phyloP scores from a whole-genome alignment of 1,140 invertebrate genomes.

The Chelonus insularis region DNA sequence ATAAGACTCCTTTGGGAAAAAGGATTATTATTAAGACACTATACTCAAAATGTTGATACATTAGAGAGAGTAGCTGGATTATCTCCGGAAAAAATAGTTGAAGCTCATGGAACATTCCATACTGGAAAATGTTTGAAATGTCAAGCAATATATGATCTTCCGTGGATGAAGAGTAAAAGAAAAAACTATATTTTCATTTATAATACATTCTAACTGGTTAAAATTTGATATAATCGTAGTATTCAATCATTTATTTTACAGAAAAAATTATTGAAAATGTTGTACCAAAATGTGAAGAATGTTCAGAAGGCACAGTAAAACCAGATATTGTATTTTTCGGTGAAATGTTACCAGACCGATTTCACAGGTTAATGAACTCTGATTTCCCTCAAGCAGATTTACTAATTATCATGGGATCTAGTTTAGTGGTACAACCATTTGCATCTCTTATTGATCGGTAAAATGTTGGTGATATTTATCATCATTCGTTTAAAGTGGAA shows the following conservation, averaged over 20 bases:
- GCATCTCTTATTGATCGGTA: conserved; percentile 84
- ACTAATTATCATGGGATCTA: conserved; percentile 94
- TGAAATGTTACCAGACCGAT: conserved; percentile 80
- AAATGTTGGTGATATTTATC: conserved; percentile 31
- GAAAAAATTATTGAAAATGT: conserved; percentile 73
- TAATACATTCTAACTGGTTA: neutral
- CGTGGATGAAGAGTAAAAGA: conserved; percentile 78
- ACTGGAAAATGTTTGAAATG: conserved; percentile 86
- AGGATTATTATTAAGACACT: conserved; percentile 78
- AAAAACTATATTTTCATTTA: neutral
- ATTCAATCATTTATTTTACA: conserved; percentile 42
- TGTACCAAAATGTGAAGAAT: conserved; percentile 76
- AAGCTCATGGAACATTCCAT: conserved; percentile 93
- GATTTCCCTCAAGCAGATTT: conserved; percentile 90
- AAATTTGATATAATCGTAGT: neutral
- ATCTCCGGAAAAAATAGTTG: conserved; percentile 81
- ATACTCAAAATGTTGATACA: conserved; percentile 94
- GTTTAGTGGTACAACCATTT: conserved; percentile 92
- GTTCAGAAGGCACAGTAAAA: conserved; percentile 78
- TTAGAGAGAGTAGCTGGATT: conserved; percentile 87
- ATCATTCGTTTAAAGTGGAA: conserved; percentile 14
- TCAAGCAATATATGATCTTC: conserved; percentile 70
- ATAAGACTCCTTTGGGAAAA: conserved; percentile 80
- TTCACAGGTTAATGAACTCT: conserved; percentile 66
- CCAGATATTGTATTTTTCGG: conserved; percentile 96